Conservation (phyloP, 2,797 vertebrate species). For the Scyliorhinus canicula region DNA sequence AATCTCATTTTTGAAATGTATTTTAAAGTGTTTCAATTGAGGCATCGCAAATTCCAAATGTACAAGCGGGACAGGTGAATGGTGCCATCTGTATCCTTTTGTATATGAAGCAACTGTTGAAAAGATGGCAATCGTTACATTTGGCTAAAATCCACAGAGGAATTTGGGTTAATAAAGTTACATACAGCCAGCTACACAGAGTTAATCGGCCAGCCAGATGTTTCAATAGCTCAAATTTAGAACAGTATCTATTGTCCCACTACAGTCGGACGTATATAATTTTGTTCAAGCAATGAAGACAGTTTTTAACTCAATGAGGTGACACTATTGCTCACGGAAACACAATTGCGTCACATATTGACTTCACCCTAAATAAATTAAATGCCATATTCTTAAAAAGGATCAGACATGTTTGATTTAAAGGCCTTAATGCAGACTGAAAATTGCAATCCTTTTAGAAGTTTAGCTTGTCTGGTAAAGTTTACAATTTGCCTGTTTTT, state of each 20-base stretch:
- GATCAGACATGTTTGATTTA: background rate
- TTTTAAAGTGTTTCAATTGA: slow-evolving; percentile 21
- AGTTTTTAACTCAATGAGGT: background rate
- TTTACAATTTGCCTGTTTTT: background rate
- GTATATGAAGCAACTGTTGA: background rate
- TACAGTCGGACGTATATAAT: background rate
- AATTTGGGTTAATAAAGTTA: background rate
- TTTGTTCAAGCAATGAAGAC: background rate
- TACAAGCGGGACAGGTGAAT: background rate
- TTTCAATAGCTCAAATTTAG: background rate
- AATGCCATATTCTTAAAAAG: background rate
- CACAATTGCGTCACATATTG: background rate
- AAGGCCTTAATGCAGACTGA: background rate
- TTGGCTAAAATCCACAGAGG: background rate
- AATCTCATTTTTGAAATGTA: slow-evolving; percentile 7
- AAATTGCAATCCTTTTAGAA: background rate
- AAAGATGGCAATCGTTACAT: background rate
- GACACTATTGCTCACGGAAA: background rate
- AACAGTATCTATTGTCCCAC: background rate
- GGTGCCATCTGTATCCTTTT: background rate
- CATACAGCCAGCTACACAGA: background rate
- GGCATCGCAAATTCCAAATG: background rate
- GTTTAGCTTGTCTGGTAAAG: background rate
- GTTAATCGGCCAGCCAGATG: background rate
- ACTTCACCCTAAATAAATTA: background rate